Evolutionary conservation across 2,113 vertebrate genomes (phyloP).

Genomic region (Pangasianodon hypophthalmus): DNA sequence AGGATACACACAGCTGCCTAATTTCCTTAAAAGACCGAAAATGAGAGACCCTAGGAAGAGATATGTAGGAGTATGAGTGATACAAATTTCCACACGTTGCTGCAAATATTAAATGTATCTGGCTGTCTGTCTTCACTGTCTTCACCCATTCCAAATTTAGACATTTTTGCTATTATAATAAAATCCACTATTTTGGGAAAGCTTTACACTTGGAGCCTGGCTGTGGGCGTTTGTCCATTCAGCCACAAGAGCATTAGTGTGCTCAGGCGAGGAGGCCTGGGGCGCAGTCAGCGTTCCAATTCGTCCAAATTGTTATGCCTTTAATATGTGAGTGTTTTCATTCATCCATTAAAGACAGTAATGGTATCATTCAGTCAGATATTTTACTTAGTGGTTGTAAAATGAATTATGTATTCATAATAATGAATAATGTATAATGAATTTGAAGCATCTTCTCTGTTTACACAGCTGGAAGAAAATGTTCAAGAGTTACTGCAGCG

Average conservation of each 20-base stretch:
- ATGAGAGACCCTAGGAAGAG: not conserved
- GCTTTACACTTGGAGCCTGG: not conserved
- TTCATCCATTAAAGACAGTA: not conserved
- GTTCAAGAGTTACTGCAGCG: constrained; percentile 78
- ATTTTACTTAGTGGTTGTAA: not conserved
- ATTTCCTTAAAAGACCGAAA: not conserved
- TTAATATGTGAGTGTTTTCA: not conserved
- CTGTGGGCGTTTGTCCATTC: not conserved
- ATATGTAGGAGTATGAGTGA: not conserved
- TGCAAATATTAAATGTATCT: not conserved
- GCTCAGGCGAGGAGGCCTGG: not conserved
- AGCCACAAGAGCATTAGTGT: not conserved
- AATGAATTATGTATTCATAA: too few relatives aligned
- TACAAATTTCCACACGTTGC: not conserved
- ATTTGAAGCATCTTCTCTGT: not conserved
- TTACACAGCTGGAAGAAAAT: constrained; percentile 81
- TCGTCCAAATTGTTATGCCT: not conserved
- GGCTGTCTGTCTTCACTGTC: not conserved
- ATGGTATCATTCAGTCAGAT: not conserved
- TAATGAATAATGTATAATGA: not conserved
- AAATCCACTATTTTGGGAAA: not conserved
- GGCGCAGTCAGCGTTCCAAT: not conserved
- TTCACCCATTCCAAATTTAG: not conserved
- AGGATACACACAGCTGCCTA: not conserved
- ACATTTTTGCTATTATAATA: not conserved